Conservation (phyloP, 2,797 vertebrate genomes). For the Hybognathus amarus region DNA sequence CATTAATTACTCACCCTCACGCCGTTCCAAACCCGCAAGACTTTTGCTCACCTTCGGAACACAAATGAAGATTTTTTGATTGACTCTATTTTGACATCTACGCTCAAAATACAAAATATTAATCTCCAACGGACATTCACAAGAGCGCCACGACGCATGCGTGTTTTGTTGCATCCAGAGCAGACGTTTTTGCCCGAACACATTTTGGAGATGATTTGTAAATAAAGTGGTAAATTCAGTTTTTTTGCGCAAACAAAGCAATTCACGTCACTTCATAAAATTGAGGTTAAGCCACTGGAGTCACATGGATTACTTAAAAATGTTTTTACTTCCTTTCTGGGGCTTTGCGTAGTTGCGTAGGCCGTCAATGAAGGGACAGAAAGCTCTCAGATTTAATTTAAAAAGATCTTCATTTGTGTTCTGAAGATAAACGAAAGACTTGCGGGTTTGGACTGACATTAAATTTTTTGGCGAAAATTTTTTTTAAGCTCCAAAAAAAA, state of each 20-base stretch:
- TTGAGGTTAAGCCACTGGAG: no score
- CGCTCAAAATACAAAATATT: no score
- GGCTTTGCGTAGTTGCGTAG: neutral
- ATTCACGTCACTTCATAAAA: no score
- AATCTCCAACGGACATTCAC: neutral
- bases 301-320: no score
- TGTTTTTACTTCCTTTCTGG: no score
- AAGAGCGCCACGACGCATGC: neutral
- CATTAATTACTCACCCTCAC: neutral
- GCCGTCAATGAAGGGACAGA: neutral
- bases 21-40: neutral
- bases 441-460: no score
- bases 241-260: no score
- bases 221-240: no score
- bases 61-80: neutral
- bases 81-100: no score
- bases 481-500: neutral
- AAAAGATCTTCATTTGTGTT: neutral
- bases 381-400: neutral
- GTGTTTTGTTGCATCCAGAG: neutral
- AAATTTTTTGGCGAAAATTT: neutral
- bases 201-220: no score
- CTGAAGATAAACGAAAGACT: neutral
- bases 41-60: neutral
- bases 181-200: neutral